phyloP scores from a whole-genome alignment of 1,140 invertebrate species.

The Saccostrea echinata region DNA sequence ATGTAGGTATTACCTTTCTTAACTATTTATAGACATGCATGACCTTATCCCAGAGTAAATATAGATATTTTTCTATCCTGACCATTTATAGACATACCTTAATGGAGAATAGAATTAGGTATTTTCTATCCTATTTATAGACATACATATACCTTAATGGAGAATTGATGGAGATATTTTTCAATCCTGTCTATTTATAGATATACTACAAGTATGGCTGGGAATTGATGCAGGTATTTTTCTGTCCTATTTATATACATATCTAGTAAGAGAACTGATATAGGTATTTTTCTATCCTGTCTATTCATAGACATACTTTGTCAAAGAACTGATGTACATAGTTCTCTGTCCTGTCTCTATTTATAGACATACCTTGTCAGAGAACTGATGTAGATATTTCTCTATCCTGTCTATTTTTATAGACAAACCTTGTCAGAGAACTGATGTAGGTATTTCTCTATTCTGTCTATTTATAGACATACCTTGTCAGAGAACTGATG shows the following conservation, averaged over 20 bases:
- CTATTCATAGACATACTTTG: too few relatives aligned
- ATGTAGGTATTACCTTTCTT: too few relatives aligned
- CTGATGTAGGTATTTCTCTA: constrained; percentile 90
- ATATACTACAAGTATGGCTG: constrained; percentile 79
- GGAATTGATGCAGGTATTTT: constrained; percentile 89
- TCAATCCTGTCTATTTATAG: neutral
- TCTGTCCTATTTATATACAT: constrained; percentile 84
- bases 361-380: constrained; percentile 76
- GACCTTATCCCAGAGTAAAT: too few relatives aligned
- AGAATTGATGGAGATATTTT: neutral
- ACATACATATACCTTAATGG: too few relatives aligned
- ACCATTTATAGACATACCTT: too few relatives aligned
- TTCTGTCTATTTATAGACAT: constrained; percentile 82
- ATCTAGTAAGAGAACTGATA: constrained; percentile 85
- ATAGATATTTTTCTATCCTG: too few relatives aligned
- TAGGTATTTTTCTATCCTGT: too few relatives aligned
- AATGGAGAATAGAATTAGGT: too few relatives aligned
- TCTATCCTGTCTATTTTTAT: constrained; percentile 87
- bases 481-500: constrained; percentile 85
- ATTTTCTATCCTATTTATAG: too few relatives aligned
- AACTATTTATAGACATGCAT: too few relatives aligned
- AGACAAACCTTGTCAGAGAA: constrained; percentile 82
- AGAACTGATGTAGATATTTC: constrained; percentile 89
- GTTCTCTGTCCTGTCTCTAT: neutral
- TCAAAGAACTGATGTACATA: neutral